Conservation (phyloP, 2,113 vertebrate species). For the Burhinus oedicnemus region DNA sequence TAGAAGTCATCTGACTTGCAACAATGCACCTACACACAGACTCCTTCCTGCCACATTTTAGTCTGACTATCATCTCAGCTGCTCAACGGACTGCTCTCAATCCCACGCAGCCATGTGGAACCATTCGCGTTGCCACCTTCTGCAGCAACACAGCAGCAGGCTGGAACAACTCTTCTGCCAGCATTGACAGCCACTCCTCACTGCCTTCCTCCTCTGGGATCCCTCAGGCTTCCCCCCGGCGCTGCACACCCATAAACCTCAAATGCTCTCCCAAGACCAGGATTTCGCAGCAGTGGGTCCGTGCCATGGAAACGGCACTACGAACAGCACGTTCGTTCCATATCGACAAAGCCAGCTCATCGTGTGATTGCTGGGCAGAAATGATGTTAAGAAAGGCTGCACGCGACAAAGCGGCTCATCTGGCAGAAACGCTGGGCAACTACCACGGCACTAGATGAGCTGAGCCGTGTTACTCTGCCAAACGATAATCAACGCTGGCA, state of each 20-base stretch:
- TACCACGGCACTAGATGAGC: not conserved
- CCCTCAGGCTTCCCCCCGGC: not conserved
- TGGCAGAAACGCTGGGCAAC: not conserved
- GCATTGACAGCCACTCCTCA: not conserved
- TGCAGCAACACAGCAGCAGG: not conserved
- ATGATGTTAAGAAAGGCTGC: not conserved
- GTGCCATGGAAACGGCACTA: not conserved
- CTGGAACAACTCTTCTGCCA: not conserved
- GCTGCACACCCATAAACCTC: not conserved
- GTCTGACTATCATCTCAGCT: not conserved
- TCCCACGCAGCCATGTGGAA: not conserved
- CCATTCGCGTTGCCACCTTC: not conserved
- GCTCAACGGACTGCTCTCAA: not conserved
- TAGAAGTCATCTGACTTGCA: not conserved
- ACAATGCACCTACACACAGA: rapidly evolving
- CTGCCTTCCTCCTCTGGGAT: not conserved
- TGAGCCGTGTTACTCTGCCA: not conserved
- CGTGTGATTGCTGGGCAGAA: not conserved
- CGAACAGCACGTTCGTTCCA: rapidly evolving
- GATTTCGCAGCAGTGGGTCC: not conserved
- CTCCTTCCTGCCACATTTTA: not conserved
- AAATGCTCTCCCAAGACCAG: not conserved
- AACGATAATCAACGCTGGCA: rapidly evolving
- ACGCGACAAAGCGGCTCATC: not conserved
- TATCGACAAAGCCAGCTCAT: not conserved